Conservation (phyloP, 2,113 vertebrate species). For the Hyla sarda region DNA sequence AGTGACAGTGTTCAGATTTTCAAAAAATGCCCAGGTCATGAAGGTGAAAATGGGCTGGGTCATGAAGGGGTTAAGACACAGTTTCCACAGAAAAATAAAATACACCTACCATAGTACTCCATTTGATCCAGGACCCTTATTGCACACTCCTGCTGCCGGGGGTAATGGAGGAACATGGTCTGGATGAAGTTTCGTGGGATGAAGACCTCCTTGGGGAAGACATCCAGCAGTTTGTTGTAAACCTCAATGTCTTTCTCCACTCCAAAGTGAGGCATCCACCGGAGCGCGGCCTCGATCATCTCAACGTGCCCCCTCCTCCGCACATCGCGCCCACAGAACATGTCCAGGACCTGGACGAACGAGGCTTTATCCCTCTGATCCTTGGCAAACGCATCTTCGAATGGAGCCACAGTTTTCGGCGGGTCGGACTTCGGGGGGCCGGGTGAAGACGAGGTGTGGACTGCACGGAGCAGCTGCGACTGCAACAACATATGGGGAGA, state of each 20-base stretch:
- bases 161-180: constrained; percentile 86
- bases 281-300: constrained; percentile 86
- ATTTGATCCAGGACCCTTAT: constrained; percentile 86
- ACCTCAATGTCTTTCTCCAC: constrained; percentile 80
- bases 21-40: too few relatives aligned
- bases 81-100: too few relatives aligned
- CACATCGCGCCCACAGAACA: constrained; percentile 73
- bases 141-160: constrained; percentile 87
- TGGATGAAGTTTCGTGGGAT: constrained; percentile 81
- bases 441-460: constrained; percentile 2
- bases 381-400: constrained; percentile 75
- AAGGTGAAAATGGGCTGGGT: too few relatives aligned
- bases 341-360: constrained; percentile 74
- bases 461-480: not conserved
- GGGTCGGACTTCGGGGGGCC: not conserved
- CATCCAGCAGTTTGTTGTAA: constrained; percentile 86
- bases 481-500: not conserved
- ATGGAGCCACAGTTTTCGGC: constrained; percentile 54
- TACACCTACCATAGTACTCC: constrained; percentile 80
- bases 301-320: constrained; percentile 85
- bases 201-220: constrained; percentile 91
- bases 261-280: constrained; percentile 80
- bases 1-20: too few relatives aligned
- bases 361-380: constrained; percentile 72
- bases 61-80: too few relatives aligned